Evolutionary conservation across 2,888 invertebrate genomes (phyloP).

Genomic region (Smittia sp.): DNA sequence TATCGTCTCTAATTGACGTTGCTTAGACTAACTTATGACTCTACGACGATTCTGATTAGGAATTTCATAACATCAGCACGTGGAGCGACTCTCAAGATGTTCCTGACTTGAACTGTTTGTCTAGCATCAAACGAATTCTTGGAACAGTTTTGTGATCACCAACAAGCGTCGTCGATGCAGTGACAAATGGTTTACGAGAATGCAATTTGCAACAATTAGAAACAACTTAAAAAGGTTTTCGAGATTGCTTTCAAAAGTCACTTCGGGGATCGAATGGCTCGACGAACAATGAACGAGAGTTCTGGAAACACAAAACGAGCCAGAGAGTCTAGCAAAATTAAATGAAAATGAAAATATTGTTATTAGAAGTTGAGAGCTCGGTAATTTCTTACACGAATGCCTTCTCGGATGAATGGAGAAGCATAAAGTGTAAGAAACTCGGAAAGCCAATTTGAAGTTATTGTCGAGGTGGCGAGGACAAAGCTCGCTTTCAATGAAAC

Average conservation of each 20-base stretch:
- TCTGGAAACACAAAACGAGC: neutral
- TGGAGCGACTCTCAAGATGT: neutral
- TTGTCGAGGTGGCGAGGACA: slow-evolving; percentile 9
- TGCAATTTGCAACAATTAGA: slow-evolving; percentile 41
- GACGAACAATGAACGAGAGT: slow-evolving; percentile 10
- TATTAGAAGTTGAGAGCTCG: slow-evolving; percentile 3
- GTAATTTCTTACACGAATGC: slow-evolving; percentile 7
- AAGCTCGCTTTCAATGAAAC: slow-evolving; percentile 20
- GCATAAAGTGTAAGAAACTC: slow-evolving; percentile 21
- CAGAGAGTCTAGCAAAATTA: slow-evolving; percentile 39
- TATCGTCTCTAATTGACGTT: too few relatives aligned
- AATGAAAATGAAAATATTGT: slow-evolving; percentile 41
- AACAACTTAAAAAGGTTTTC: slow-evolving; percentile 20
- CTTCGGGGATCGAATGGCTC: neutral
- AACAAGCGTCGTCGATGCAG: neutral
- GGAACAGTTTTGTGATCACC: neutral
- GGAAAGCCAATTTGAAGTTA: slow-evolving; percentile 40
- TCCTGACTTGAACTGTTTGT: neutral
- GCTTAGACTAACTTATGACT: too few relatives aligned
- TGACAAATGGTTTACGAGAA: slow-evolving; percentile 33
- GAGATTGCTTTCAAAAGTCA: slow-evolving; percentile 25
- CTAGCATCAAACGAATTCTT: neutral
- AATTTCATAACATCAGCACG: too few relatives aligned
- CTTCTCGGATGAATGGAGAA: slow-evolving; percentile 36
- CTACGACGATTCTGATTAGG: too few relatives aligned